Percentiles rank a stretch among this genome's conserved stretches.
Evolutionary conservation across 2,888 invertebrate genomes (phyloP).

Genomic region (Drosophila suboccidentalis): DNA sequence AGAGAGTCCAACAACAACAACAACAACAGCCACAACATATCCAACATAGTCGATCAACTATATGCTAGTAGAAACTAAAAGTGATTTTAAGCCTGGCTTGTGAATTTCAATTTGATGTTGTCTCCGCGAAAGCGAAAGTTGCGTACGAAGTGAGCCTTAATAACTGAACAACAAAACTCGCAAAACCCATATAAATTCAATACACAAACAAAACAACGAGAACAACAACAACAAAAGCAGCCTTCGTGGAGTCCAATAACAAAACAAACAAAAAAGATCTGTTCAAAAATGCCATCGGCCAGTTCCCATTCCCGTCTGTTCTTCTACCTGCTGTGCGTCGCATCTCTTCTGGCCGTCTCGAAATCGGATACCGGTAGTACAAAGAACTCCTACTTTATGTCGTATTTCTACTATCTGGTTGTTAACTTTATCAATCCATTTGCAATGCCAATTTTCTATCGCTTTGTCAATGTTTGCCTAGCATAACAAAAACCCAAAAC

Average conservation of each 20-base stretch:
- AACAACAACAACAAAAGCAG: slow-evolving; percentile 24
- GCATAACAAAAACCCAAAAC: slow-evolving; percentile 38
- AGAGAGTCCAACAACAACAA: slow-evolving; percentile 18
- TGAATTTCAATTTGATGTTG: slow-evolving; percentile 19
- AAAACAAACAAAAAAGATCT: slow-evolving; percentile 4
- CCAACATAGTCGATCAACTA: slow-evolving; percentile 25
- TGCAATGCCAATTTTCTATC: slow-evolving; percentile 82
- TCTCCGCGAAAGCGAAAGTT: slow-evolving; percentile 73
- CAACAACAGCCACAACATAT: slow-evolving; percentile 1
- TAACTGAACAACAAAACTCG: not conserved
- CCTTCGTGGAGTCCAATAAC: slow-evolving; percentile 29
- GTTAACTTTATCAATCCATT: slow-evolving; percentile 83
- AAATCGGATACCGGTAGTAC: slow-evolving; percentile 83
- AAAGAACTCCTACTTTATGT: slow-evolving; percentile 81
- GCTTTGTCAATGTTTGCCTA: slow-evolving; percentile 78
- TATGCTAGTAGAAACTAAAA: slow-evolving; percentile 53
- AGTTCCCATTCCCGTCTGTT: slow-evolving; percentile 80
- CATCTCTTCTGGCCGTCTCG: slow-evolving; percentile 80
- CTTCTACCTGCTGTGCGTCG: slow-evolving; percentile 82
- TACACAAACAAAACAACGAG: slow-evolving; percentile 47
- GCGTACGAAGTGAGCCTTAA: slow-evolving; percentile 55
- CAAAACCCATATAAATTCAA: slow-evolving; percentile 8
- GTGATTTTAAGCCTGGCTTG: slow-evolving; percentile 48
- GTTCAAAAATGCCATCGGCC: slow-evolving; percentile 66
- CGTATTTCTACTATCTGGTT: slow-evolving; percentile 82